phyloP scores from a whole-genome alignment of 2,113 vertebrate species.

The Coptodon rendalli region DNA sequence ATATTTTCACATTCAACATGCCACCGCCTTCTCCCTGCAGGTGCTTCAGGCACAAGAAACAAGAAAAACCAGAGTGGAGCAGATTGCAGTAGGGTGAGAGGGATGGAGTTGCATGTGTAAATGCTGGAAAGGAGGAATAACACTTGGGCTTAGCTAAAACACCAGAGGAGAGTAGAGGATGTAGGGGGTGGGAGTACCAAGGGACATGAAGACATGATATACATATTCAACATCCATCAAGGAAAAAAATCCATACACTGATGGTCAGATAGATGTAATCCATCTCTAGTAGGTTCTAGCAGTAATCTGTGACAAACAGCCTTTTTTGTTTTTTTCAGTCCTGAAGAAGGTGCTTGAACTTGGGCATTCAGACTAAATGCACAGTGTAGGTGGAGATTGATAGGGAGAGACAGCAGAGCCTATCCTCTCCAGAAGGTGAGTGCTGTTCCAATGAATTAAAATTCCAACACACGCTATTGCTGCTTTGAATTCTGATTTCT shows the following conservation, averaged over 20 bases:
- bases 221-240: conserved; percentile 37
- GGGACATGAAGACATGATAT: conserved; percentile 34
- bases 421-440: neutral
- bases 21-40: neutral
- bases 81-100: conserved; percentile 2
- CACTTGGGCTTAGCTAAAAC: conserved; percentile 13
- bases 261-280: neutral
- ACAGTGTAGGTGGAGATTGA: neutral
- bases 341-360: neutral
- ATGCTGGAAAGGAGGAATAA: conserved; percentile 11
- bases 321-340: neutral
- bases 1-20: conserved; percentile 36
- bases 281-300: neutral
- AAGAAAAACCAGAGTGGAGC: neutral
- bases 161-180: neutral
- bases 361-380: neutral
- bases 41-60: neutral
- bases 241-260: conserved; percentile 4
- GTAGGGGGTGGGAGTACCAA: neutral
- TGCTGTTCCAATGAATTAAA: neutral
- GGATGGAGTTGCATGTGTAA: conserved; percentile 27
- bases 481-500: neutral
- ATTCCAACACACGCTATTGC: neutral
- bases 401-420: neutral
- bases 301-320: neutral